Percentiles rank a stretch among this genome's conserved stretches.
phyloP scores from a whole-genome alignment of 2,888 invertebrate genomes.

The Oscheius myriophilus region DNA sequence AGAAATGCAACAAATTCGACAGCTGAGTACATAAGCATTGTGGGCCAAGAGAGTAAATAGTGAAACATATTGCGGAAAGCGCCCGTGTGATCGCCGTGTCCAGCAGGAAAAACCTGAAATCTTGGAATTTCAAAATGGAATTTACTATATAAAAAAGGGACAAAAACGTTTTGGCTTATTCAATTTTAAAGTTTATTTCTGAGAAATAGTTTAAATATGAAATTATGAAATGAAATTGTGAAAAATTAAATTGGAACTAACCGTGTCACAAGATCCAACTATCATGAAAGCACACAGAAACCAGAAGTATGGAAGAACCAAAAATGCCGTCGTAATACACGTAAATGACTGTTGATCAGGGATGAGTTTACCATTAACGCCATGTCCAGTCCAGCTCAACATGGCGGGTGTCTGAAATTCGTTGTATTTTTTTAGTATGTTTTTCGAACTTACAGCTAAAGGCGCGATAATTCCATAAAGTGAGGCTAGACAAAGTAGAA shows the following conservation, averaged over 20 bases:
- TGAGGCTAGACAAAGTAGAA: slow-evolving; percentile 61
- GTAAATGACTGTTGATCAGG: slow-evolving; percentile 54
- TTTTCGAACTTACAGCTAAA: slow-evolving; percentile 46
- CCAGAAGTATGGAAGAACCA: slow-evolving; percentile 62
- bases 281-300: slow-evolving; percentile 60
- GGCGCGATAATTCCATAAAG: slow-evolving; percentile 61
- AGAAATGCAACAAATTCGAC: slow-evolving; percentile 62
- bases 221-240: background rate
- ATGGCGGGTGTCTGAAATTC: slow-evolving; percentile 58
- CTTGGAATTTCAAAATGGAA: background rate
- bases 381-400: slow-evolving; percentile 44
- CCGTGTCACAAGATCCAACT: slow-evolving; percentile 56
- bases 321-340: slow-evolving; percentile 58
- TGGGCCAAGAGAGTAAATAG: slow-evolving; percentile 60
- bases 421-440: background rate
- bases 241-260: slow-evolving; percentile 25
- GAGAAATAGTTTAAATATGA: background rate
- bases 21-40: slow-evolving; percentile 59
- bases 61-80: slow-evolving; percentile 60
- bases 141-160: no score
- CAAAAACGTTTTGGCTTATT: no score
- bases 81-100: slow-evolving; percentile 57
- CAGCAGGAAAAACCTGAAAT: slow-evolving; percentile 56
- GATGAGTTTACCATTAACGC: slow-evolving; percentile 52
- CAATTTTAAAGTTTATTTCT: background rate